Evolutionary conservation across 2,113 vertebrate species (phyloP).

Genomic region (Origma solitaria): DNA sequence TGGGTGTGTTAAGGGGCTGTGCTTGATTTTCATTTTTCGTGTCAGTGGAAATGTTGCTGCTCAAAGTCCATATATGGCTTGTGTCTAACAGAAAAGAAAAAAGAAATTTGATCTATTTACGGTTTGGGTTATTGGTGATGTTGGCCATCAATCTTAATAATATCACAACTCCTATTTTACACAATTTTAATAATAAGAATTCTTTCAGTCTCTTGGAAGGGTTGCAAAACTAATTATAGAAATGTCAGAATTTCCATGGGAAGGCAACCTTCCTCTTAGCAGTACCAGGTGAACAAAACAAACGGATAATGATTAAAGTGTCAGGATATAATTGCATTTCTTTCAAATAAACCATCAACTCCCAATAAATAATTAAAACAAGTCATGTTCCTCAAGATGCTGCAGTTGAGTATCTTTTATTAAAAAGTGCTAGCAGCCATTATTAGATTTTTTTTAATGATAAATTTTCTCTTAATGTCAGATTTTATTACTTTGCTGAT

Average conservation of each 20-base stretch:
- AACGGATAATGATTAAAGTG: constrained; percentile 64
- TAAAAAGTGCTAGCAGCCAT: constrained; percentile 57
- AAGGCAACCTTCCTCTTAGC: constrained; percentile 56
- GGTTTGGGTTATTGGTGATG: neutral
- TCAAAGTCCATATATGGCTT: neutral
- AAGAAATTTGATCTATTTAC: neutral
- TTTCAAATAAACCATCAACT: constrained; percentile 63
- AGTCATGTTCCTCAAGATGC: constrained; percentile 43
- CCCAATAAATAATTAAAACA: constrained; percentile 69
- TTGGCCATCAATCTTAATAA: constrained; percentile 42
- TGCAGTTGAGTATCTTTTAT: constrained; percentile 54
- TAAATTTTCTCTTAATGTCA: constrained; percentile 52
- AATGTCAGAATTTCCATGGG: constrained; percentile 58
- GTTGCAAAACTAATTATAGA: constrained; percentile 45
- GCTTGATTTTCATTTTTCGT: neutral
- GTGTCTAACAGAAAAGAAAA: neutral
- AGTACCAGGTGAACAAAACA: constrained; percentile 50
- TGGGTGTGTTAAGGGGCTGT: neutral
- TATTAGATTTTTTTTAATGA: constrained; percentile 46
- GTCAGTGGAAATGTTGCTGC: neutral
- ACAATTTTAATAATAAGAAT: constrained; percentile 26
- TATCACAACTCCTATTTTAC: constrained; percentile 12
- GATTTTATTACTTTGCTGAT: constrained; percentile 47
- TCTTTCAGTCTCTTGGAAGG: constrained; percentile 31
- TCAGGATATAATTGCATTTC: constrained; percentile 62